Evolutionary conservation across 2,888 invertebrate species (phyloP).

Genomic region (Eilema griseolum): DNA sequence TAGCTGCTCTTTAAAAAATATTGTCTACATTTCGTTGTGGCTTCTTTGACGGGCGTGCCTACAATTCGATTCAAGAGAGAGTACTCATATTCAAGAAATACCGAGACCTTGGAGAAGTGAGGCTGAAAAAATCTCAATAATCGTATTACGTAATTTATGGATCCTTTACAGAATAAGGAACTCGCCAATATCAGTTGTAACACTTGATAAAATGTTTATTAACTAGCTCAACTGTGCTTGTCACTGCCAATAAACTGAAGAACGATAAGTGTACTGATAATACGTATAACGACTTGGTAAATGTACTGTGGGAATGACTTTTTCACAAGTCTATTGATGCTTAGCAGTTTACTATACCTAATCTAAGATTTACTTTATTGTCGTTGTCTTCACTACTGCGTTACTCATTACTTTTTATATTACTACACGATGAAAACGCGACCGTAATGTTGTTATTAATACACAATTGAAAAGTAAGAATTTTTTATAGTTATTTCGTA

Average conservation of each 20-base stretch:
- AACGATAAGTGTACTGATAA: not conserved
- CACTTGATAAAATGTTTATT: not conserved
- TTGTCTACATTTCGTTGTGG: too few species aligned
- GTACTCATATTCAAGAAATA: not conserved
- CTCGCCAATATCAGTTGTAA: not conserved
- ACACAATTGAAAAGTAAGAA: too few species aligned
- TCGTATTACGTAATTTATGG: not conserved
- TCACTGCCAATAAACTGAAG: not conserved
- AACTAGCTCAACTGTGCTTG: not conserved
- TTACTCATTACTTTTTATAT: not conserved
- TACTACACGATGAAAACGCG: not conserved
- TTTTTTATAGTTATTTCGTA: not conserved
- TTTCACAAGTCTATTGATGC: not conserved
- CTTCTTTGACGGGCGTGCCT: too few species aligned
- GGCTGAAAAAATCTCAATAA: not conserved
- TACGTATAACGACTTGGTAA: not conserved
- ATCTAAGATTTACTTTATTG: not conserved
- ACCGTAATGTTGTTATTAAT: not conserved
- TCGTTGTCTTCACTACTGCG: not conserved
- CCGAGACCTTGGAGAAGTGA: not conserved
- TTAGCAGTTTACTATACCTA: not conserved
- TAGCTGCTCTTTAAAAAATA: too few species aligned
- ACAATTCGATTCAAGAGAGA: too few species aligned
- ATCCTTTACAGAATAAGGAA: slow-evolving; percentile 2
- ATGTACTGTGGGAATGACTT: not conserved